phyloP scores from a whole-genome alignment of 2,113 vertebrate genomes.

The Notechis scutatus region DNA sequence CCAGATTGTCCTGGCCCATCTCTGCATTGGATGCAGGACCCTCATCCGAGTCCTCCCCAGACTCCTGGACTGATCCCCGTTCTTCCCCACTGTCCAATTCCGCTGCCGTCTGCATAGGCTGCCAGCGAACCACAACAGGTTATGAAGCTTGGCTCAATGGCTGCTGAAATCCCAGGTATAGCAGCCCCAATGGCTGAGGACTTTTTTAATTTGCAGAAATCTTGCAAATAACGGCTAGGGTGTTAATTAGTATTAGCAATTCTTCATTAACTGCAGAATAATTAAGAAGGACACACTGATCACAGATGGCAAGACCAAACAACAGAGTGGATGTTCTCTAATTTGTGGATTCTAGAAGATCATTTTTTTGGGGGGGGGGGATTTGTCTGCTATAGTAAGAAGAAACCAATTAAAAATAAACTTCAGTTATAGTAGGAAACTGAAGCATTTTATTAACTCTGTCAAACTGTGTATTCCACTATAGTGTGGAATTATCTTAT shows the following conservation, averaged over 20 bases:
- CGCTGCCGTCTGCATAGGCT: too few relatives aligned
- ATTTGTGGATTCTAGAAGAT: background rate
- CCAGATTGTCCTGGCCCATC: too few relatives aligned
- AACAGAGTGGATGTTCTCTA: background rate
- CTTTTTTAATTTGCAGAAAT: background rate
- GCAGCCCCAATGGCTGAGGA: background rate
- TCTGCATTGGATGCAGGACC: too few relatives aligned
- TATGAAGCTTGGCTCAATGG: too few relatives aligned
- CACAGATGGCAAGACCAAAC: background rate
- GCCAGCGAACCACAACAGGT: too few relatives aligned
- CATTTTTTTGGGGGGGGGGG: background rate
- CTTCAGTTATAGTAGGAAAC: background rate
- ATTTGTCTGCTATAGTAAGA: background rate
- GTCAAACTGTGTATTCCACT: background rate
- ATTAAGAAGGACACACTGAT: background rate
- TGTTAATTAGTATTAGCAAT: background rate
- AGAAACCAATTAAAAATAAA: background rate
- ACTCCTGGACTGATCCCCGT: too few relatives aligned
- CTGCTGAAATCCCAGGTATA: background rate
- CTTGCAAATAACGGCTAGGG: background rate
- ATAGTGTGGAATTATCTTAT: background rate
- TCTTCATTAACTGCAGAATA: background rate
- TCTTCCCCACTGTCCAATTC: too few relatives aligned
- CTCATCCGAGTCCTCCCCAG: too few relatives aligned
- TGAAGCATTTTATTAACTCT: background rate